These are phyloP conservation scores for Myripristis murdjan DNA, from an alignment of 2,797 vertebrate genomes.

Conservation along the genomic window DNA sequence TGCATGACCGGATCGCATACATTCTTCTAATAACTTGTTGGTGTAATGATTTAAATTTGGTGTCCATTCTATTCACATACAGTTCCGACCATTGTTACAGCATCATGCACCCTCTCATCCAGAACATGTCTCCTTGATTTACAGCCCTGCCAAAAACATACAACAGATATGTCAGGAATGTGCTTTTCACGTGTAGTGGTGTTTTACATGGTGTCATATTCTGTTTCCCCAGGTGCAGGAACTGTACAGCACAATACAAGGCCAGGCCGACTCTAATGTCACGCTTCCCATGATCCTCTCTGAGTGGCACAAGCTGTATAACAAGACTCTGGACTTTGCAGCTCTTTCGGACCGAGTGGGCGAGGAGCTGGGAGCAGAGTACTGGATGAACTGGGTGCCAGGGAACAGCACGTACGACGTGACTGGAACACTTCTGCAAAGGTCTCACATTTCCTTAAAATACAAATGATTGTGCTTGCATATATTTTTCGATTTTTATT, in stretches of 20 bases:
- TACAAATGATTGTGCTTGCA: too few relatives aligned
- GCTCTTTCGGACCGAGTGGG: constrained; percentile 14
- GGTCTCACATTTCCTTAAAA: constrained; percentile 61
- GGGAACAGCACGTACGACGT: constrained; percentile 49
- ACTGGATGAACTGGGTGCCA: constrained; percentile 70
- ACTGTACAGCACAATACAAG: constrained; percentile 26
- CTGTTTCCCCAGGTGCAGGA: constrained; percentile 53
- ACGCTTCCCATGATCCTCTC: constrained; percentile 81
- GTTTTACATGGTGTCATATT: constrained; percentile 9
- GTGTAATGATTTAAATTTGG: too few relatives aligned
- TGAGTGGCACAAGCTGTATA: constrained; percentile 77
- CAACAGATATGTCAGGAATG: not conserved
- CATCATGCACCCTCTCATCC: too few relatives aligned
- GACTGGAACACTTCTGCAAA: constrained; percentile 65
- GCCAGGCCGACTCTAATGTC: constrained; percentile 44
- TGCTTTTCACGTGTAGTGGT: not conserved
- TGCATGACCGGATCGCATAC: too few relatives aligned
- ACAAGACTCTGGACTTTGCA: constrained; percentile 42
- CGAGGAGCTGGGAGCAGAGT: constrained; percentile 33
- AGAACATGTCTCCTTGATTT: not conserved
- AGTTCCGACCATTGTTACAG: too few relatives aligned
- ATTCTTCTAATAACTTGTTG: too few relatives aligned
- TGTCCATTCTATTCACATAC: too few relatives aligned
- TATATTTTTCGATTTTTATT: too few relatives aligned
- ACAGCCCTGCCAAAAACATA: not conserved